These are phyloP conservation scores for Bembecia ichneumoniformis DNA, from an alignment of 2,888 invertebrate species.

Conservation along the genomic window DNA sequence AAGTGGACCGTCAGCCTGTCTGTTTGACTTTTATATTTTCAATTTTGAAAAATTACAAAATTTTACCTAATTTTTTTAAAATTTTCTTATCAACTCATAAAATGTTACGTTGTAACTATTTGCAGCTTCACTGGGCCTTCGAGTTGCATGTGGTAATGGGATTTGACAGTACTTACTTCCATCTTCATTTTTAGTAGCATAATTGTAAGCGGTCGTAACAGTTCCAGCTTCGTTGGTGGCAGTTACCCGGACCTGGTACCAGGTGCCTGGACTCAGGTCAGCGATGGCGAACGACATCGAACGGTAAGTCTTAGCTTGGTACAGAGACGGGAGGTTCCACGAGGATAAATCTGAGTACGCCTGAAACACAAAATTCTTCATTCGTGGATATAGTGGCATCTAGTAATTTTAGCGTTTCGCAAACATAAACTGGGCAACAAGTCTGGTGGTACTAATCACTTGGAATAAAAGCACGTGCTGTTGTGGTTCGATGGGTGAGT, in stretches of 20 bases:
- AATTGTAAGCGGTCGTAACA: constrained; percentile 67
- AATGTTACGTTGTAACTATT: too few relatives aligned
- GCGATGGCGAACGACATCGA: constrained; percentile 50
- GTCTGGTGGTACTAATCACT: too few relatives aligned
- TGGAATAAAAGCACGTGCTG: too few relatives aligned
- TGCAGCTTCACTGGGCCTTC: neutral
- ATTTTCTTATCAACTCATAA: too few relatives aligned
- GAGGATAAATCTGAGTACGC: constrained; percentile 23
- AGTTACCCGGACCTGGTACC: constrained; percentile 74
- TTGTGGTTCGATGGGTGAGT: too few relatives aligned
- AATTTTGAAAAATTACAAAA: too few relatives aligned
- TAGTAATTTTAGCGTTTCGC: too few relatives aligned
- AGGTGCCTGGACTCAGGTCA: constrained; percentile 71
- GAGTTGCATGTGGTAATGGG: neutral
- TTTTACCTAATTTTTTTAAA: too few relatives aligned
- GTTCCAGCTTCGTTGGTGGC: constrained; percentile 77
- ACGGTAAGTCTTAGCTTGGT: constrained; percentile 38
- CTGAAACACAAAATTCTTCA: constrained; percentile 12
- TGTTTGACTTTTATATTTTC: too few relatives aligned
- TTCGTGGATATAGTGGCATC: too few relatives aligned
- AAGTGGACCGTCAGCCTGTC: too few relatives aligned
- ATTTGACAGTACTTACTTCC: constrained; percentile 64
- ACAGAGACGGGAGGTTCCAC: constrained; percentile 33
- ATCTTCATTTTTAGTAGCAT: constrained; percentile 74
- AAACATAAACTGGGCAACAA: too few relatives aligned